A percentile compares a stretch with the other conserved stretches of the same genome.
phyloP scores from a whole-genome alignment of 2,888 invertebrate species.

The Gerris lacustris region DNA sequence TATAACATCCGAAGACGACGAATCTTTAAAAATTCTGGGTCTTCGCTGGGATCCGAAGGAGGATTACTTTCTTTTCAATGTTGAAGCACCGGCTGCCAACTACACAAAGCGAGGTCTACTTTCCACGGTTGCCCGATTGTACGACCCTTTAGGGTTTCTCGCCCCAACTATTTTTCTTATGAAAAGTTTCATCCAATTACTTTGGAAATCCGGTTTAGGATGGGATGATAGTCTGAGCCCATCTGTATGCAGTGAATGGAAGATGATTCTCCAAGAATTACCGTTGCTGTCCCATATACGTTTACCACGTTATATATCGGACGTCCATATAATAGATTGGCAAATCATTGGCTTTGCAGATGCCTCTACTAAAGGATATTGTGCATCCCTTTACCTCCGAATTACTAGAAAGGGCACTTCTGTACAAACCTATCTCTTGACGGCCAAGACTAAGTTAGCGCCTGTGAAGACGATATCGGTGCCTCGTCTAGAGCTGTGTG shows the following conservation, averaged over 20 bases:
- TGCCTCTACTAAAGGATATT: not conserved
- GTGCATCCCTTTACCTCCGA: not conserved
- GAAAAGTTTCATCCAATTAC: not conserved
- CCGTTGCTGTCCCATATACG: not conserved
- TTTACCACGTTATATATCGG: not conserved
- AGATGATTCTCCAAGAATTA: no score
- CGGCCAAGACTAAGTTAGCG: not conserved
- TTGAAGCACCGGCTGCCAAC: not conserved
- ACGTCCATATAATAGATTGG: not conserved
- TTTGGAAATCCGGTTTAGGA: not conserved
- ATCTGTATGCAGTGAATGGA: no score
- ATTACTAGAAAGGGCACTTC: not conserved
- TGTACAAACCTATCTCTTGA: not conserved
- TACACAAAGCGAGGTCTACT: not conserved
- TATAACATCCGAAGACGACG: not conserved
- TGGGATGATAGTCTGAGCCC: not conserved
- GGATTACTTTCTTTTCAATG: not conserved
- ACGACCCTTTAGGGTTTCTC: not conserved
- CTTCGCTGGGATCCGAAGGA: not conserved
- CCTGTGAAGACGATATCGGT: not conserved
- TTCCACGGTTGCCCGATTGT: not conserved
- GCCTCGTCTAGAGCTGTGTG: constrained; percentile 8
- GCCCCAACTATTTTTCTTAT: not conserved
- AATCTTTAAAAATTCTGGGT: not conserved
- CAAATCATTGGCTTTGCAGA: not conserved